Percentiles rank a stretch among this genome's conserved stretches.
phyloP scores from a whole-genome alignment of 2,888 invertebrate species.

The Hydrotaea cyrtoneurina region DNA sequence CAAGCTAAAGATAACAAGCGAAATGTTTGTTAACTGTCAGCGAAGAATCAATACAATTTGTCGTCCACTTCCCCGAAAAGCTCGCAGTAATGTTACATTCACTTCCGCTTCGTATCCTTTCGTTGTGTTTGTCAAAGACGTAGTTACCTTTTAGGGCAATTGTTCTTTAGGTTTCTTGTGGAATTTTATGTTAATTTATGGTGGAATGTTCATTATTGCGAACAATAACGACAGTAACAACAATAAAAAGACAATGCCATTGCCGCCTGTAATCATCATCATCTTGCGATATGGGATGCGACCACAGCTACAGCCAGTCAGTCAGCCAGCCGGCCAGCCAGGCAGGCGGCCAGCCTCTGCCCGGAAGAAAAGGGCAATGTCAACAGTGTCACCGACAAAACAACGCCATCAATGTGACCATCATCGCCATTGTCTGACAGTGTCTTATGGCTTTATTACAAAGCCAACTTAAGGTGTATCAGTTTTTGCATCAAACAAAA shows the following conservation, averaged over 20 bases:
- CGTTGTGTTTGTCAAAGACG: not conserved
- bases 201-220: constrained; percentile 27
- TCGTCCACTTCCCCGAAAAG: constrained; percentile 33
- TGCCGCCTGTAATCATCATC: not conserved
- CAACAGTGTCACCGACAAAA: not conserved
- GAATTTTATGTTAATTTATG: constrained; percentile 59
- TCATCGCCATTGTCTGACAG: not conserved
- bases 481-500: not conserved
- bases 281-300: not conserved
- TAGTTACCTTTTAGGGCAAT: constrained; percentile 39
- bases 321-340: too few relatives aligned
- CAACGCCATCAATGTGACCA: not conserved
- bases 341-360: not conserved
- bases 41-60: constrained; percentile 58
- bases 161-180: constrained; percentile 4
- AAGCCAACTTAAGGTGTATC: constrained; percentile 16
- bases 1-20: constrained; percentile 37
- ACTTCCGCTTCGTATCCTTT: constrained; percentile 4
- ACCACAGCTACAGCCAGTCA: too few relatives aligned
- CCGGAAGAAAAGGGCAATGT: not conserved
- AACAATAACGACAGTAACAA: not conserved
- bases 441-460: constrained; percentile 9
- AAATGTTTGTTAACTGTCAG: constrained; percentile 44
- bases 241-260: not conserved
- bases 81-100: not conserved